phyloP scores from a whole-genome alignment of 35 echinoderm and acorn worm genomes.

The Ophiothrix spiculata region DNA sequence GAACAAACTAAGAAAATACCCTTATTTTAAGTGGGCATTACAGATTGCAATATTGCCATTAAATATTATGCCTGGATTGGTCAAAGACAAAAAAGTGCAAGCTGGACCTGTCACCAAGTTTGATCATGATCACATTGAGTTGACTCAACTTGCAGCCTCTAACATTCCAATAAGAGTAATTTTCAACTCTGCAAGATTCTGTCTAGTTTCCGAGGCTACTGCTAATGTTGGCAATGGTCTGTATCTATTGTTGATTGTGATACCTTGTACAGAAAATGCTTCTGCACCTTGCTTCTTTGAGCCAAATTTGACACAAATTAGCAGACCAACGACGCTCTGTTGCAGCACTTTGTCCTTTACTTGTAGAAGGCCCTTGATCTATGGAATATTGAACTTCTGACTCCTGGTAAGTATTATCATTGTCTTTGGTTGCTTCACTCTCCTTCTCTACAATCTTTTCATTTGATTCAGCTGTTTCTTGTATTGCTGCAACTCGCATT shows the following conservation, averaged over 20 bases:
- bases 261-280: slow-evolving; percentile 21
- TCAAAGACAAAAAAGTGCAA: too few species aligned
- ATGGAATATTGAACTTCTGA: slow-evolving; percentile 1
- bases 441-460: neutral
- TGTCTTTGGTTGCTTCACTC: neutral
- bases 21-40: too few species aligned
- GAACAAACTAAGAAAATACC: too few species aligned
- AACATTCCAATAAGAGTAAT: neutral
- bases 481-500: neutral
- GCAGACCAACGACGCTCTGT: slow-evolving; percentile 10
- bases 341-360: neutral
- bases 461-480: neutral
- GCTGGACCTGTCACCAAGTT: too few species aligned
- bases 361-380: neutral
- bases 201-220: slow-evolving; percentile 7
- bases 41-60: too few species aligned
- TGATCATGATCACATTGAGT: too few species aligned
- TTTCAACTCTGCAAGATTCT: slow-evolving; percentile 8
- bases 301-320: neutral
- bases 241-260: slow-evolving; percentile 8
- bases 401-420: too few species aligned
- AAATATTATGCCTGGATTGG: too few species aligned
- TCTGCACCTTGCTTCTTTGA: slow-evolving; percentile 20
- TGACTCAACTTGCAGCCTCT: too few species aligned
- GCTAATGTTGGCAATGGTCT: neutral